These are phyloP conservation scores for Erebia palarica DNA, from an alignment of 2,888 invertebrate genomes.

Conservation along the genomic window DNA sequence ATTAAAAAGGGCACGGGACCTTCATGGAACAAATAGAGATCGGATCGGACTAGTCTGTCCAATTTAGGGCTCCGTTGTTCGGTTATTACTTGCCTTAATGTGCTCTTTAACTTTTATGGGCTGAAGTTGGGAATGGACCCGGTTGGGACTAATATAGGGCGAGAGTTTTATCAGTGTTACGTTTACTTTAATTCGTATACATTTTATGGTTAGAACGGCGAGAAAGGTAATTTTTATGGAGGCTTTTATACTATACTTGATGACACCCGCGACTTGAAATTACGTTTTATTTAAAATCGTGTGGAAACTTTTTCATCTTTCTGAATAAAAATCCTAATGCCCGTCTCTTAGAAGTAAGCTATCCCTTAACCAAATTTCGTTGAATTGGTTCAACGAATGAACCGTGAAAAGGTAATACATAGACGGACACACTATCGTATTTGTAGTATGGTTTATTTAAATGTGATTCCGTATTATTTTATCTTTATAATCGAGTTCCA, in stretches of 20 bases:
- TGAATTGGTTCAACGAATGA: too few relatives aligned
- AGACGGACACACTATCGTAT: too few relatives aligned
- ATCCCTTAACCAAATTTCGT: too few relatives aligned
- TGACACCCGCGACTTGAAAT: too few relatives aligned
- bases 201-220: slow-evolving; percentile 52
- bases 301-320: too few relatives aligned
- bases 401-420: too few relatives aligned
- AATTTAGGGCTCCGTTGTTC: slow-evolving; percentile 72
- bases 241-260: background rate
- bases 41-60: slow-evolving; percentile 39
- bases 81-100: slow-evolving; percentile 79
- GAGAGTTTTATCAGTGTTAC: slow-evolving; percentile 69
- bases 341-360: too few relatives aligned
- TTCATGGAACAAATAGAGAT: slow-evolving; percentile 37
- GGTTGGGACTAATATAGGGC: slow-evolving; percentile 70
- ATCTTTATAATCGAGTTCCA: too few relatives aligned
- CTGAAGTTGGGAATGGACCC: slow-evolving; percentile 68
- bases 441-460: too few relatives aligned
- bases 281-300: too few relatives aligned
- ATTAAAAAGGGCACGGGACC: slow-evolving; percentile 35
- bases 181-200: slow-evolving; percentile 66
- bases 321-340: too few relatives aligned
- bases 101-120: slow-evolving; percentile 80
- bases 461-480: too few relatives aligned
- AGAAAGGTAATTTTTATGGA: slow-evolving; percentile 16